Conservation (phyloP, 2,113 vertebrate genomes). For the Labeo catla region DNA sequence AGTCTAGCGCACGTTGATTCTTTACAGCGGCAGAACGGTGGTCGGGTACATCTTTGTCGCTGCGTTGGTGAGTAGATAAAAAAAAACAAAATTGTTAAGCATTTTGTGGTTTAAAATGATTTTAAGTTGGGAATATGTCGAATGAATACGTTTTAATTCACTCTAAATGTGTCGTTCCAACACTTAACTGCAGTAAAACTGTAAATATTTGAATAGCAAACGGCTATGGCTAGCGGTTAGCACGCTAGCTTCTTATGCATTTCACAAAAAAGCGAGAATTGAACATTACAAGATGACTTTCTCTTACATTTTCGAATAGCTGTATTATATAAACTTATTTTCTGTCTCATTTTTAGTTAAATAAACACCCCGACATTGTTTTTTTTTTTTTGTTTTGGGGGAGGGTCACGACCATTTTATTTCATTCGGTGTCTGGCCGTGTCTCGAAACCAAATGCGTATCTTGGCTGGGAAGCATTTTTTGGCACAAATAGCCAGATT, state of each 20-base stretch:
- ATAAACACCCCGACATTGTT: too few relatives aligned
- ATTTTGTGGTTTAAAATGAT: background rate
- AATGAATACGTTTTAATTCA: too few relatives aligned
- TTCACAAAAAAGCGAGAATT: background rate
- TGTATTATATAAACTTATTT: background rate
- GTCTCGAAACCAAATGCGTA: background rate
- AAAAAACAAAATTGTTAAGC: background rate
- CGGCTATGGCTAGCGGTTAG: background rate
- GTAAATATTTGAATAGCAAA: background rate
- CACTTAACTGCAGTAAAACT: background rate
- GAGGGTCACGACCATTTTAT: constrained; percentile 37
- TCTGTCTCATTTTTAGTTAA: background rate
- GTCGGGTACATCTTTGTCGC: background rate
- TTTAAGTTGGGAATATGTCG: background rate
- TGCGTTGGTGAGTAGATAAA: background rate
- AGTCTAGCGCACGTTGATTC: background rate
- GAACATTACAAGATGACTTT: background rate
- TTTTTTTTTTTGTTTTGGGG: background rate
- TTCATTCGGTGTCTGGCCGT: background rate
- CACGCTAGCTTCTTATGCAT: background rate
- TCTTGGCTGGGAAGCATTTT: background rate
- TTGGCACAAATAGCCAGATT: background rate
- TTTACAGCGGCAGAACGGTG: background rate
- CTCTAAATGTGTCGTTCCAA: background rate
- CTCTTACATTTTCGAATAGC: background rate